These are phyloP conservation scores for Monodelphis domestica DNA, from an alignment of 2,797 vertebrate species.

Conservation along the genomic window DNA sequence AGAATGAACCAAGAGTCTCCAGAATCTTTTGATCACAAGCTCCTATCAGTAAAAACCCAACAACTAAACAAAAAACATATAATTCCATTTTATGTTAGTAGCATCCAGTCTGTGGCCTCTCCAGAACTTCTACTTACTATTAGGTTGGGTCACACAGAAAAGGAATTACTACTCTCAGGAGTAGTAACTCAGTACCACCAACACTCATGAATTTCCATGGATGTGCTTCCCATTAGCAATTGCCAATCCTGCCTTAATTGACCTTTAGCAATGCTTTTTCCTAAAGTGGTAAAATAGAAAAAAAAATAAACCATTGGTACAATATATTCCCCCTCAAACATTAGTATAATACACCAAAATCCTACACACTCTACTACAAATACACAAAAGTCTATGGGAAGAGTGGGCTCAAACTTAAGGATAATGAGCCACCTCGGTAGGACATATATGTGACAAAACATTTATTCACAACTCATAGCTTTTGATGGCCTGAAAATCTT, in stretches of 20 bases:
- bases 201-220: not conserved
- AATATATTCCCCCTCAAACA: no score
- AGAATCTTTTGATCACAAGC: not conserved
- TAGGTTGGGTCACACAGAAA: not conserved
- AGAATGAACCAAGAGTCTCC: not conserved
- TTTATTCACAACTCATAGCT: no score
- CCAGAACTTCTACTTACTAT: not conserved
- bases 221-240: not conserved
- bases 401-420: not conserved
- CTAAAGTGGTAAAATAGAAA: not conserved
- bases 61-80: not conserved
- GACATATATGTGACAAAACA: no score
- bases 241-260: not conserved
- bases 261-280: not conserved
- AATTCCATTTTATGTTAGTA: not conserved
- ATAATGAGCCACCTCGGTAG: not conserved
- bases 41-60: not conserved
- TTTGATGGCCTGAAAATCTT: no score
- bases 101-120: not conserved
- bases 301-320: no score
- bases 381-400: not conserved
- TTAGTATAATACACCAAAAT: not conserved
- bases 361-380: not conserved
- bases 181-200: no score
- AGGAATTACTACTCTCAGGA: not conserved